A percentile compares a stretch with the other conserved stretches of the same genome.
phyloP scores from a whole-genome alignment of 2,797 vertebrate species.

The Neostethus bicornis region DNA sequence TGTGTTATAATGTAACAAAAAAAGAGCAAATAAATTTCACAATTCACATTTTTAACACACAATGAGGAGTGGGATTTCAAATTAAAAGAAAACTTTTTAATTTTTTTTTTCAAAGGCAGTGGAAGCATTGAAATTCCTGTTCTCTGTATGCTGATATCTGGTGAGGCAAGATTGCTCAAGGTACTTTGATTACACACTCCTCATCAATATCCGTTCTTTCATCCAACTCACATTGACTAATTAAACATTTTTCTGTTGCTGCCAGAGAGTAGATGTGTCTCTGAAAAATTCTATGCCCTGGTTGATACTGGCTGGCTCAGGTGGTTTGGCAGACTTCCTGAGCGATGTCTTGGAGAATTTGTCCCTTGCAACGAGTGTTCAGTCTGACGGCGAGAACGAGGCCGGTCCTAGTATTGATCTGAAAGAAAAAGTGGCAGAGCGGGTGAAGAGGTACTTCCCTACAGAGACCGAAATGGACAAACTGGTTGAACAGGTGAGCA shows the following conservation, averaged over 20 bases:
- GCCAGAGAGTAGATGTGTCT: constrained; percentile 82
- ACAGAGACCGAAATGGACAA: constrained; percentile 68
- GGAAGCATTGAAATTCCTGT: constrained; percentile 92
- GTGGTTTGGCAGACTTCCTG: constrained; percentile 87
- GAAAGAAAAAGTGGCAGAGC: constrained; percentile 73
- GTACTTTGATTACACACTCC: constrained; percentile 55
- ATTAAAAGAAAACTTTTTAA: neutral
- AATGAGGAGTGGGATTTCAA: neutral
- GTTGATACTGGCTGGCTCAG: constrained; percentile 87
- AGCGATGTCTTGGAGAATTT: constrained; percentile 83
- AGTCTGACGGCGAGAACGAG: constrained; percentile 63
- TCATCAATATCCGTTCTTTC: neutral
- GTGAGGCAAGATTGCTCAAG: constrained; percentile 83
- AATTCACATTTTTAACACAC: neutral
- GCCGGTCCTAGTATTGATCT: constrained; percentile 62
- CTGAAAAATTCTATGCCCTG: constrained; percentile 85
- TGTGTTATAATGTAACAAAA: neutral
- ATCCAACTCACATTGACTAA: neutral
- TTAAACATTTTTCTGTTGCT: neutral
- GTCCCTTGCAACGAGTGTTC: constrained; percentile 37
- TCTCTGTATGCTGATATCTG: constrained; percentile 86
- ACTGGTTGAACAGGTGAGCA: constrained; percentile 79
- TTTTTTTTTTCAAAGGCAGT: constrained; percentile 70
- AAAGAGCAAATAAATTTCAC: neutral
- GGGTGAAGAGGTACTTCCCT: constrained; percentile 77